A percentile compares a stretch with the other conserved stretches of the same genome.
Evolutionary conservation across 2,113 vertebrate genomes (phyloP).

Genomic region (Anhinga rufa): DNA sequence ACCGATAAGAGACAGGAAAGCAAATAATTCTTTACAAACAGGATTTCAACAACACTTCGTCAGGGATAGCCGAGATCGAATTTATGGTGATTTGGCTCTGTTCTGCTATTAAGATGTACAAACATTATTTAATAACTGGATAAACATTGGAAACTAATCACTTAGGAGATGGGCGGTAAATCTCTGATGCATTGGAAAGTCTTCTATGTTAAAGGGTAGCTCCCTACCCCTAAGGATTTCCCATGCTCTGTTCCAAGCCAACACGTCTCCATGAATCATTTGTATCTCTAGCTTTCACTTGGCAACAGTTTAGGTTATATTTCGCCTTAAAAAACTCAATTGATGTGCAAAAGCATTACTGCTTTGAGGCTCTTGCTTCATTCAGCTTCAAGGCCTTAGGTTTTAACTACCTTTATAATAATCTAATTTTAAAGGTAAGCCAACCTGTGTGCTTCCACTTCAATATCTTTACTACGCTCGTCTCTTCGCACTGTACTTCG

Average conservation of each 20-base stretch:
- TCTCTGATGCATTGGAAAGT: background rate
- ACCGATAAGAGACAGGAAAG: background rate
- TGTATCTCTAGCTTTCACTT: background rate
- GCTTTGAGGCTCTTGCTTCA: background rate
- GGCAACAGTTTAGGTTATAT: background rate
- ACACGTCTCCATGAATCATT: background rate
- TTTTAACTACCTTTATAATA: background rate
- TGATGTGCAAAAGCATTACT: background rate
- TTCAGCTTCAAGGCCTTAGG: no score
- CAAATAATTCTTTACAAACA: background rate
- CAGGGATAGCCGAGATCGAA: background rate
- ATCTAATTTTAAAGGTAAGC: background rate
- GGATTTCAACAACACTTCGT: background rate
- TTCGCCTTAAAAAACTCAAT: background rate
- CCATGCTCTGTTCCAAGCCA: background rate
- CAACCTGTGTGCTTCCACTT: background rate
- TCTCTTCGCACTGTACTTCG: no score
- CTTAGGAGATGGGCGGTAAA: background rate
- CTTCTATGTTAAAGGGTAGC: background rate
- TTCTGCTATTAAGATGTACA: background rate
- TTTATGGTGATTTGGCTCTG: background rate
- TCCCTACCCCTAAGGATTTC: background rate
- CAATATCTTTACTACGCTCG: no score
- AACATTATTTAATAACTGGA: background rate
- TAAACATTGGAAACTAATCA: background rate